phyloP scores from a whole-genome alignment of 2,797 vertebrate genomes.

The Myioborus miniatus region DNA sequence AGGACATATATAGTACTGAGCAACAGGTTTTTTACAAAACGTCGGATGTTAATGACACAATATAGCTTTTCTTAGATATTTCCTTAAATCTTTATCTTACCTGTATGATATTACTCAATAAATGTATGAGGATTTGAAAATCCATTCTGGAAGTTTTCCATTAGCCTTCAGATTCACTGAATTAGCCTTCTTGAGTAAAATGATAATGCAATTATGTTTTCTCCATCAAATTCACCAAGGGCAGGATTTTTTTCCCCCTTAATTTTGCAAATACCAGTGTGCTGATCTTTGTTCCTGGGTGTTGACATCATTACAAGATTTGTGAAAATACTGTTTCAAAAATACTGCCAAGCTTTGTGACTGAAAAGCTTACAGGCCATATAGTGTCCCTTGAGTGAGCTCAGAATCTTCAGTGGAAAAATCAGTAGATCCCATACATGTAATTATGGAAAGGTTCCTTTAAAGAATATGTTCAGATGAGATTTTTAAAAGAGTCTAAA shows the following conservation, averaged over 20 bases:
- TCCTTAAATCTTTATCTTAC: background rate
- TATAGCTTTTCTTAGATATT: background rate
- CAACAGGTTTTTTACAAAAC: background rate
- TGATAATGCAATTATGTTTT: background rate
- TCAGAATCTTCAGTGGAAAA: background rate
- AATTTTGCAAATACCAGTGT: background rate
- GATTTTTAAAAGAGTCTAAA: background rate
- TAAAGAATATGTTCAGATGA: background rate
- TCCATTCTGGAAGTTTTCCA: background rate
- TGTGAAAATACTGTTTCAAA: background rate
- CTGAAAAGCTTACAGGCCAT: background rate
- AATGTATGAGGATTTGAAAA: background rate
- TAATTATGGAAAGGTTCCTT: background rate
- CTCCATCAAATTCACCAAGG: background rate
- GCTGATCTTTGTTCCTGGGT: background rate
- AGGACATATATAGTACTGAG: background rate
- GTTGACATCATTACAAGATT: background rate
- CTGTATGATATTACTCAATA: background rate
- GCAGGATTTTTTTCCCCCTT: background rate
- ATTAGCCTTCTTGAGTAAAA: background rate
- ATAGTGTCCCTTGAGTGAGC: background rate
- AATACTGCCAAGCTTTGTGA: background rate
- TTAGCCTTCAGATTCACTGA: background rate
- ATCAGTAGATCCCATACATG: background rate
- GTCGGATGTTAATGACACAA: background rate